These are phyloP conservation scores for Prunella strophiata DNA, from an alignment of 2,797 vertebrate species.

Conservation along the genomic window DNA sequence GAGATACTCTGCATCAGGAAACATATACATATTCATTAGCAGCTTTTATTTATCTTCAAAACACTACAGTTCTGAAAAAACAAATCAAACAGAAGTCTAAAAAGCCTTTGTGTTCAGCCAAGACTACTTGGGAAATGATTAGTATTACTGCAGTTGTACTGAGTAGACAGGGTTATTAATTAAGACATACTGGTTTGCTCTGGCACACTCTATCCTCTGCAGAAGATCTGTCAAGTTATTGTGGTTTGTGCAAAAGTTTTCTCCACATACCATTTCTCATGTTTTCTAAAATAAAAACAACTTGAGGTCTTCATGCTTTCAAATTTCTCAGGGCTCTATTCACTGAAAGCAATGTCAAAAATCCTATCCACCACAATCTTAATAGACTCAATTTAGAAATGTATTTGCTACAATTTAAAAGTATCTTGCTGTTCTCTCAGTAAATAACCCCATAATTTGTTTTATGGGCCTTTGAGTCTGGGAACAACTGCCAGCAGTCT, in stretches of 20 bases:
- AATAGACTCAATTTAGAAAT: background rate
- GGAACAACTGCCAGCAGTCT: conserved; percentile 18
- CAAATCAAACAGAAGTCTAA: conserved; percentile 23
- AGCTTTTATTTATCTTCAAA: conserved; percentile 40
- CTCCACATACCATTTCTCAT: background rate
- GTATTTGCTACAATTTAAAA: background rate
- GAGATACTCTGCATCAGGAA: background rate
- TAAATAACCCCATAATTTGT: background rate
- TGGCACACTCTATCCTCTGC: background rate
- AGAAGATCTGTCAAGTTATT: conserved; percentile 43
- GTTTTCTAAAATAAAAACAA: conserved; percentile 14
- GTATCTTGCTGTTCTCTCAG: background rate
- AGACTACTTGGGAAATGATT: background rate
- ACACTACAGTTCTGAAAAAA: background rate
- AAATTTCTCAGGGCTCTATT: background rate
- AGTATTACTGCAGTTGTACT: background rate
- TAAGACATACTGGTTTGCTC: conserved; percentile 57
- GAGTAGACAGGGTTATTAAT: conserved; percentile 49
- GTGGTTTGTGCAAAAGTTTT: background rate
- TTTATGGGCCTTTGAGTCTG: conserved; percentile 2
- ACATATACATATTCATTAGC: background rate
- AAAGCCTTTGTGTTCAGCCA: conserved; percentile 12
- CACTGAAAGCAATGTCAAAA: background rate
- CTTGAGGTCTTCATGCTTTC: background rate
- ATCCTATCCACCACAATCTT: background rate